Base-by-base conservation (phyloP, 1,140 invertebrate genomes). In the Aricia agestis region DNA sequence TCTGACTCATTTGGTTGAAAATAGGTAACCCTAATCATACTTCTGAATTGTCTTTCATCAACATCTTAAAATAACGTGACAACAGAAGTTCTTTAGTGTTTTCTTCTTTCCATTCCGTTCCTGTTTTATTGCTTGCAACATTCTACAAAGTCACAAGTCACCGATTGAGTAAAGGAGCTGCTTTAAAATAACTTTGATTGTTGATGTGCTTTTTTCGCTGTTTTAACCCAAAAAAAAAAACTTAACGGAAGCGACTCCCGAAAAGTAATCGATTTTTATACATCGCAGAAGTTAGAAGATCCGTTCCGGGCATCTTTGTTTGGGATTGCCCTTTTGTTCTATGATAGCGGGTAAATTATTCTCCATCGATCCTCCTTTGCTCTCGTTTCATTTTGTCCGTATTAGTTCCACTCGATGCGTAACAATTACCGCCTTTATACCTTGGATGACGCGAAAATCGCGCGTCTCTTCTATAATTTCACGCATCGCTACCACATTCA, bases 341-440 rank as follows among this genome's bases (percentile, higher is more conserved):
- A 82, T 80, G 84, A 82, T 86, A 73, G 75, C 69, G 72, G 71
- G 77, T 82, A 82, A 79, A 80, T 82, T 78, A 80, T 81, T 81
- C 79, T 79, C 86, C 83, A 88, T 83, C 84, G 76, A 75, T 73
- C 78, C 69, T 76, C 68, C 86, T 82, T 80, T 79, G 78, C 76
- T 83, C 88, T 82, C 81, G 81, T 89, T 88, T 83, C 86, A 89
- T 90, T 89, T 89, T 85, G 83, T 77, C 76, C 87, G 80, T 87
- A 86, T 91, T 91, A 90, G 87, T 91, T 90, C 86, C 89, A 87
- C 77, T 79, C 82, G 82, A 89, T 89, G 89, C 82, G 83, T 83
- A 91, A 90, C 86, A 87, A 91, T 91, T 90, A 91, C 83, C 77
- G 77, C 81, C 84, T 90, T 90, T 88, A 87, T 90, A 76, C 83